Percentiles rank a stretch among this genome's conserved stretches.
phyloP scores from a whole-genome alignment of 2,797 vertebrate species.

The Typhlichthys eigenmanni region DNA sequence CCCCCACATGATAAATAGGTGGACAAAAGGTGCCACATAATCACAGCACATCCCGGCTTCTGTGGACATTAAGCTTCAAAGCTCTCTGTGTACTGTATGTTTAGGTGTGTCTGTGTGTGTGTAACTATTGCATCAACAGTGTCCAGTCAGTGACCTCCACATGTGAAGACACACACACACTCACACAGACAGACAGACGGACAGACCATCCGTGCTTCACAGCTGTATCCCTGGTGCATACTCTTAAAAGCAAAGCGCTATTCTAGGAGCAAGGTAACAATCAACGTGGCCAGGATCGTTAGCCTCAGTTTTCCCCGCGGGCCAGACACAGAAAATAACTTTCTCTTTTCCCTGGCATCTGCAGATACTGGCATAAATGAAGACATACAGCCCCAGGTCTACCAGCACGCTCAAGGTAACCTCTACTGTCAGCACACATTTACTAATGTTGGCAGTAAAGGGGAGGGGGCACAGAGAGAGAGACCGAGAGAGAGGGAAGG shows the following conservation, averaged over 20 bases:
- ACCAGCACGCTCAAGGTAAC: conserved; percentile 81
- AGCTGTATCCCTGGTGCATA: conserved; percentile 25
- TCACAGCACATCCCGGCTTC: conserved; percentile 47
- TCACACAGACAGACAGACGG: conserved; percentile 1
- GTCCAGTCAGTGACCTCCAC: conserved; percentile 23
- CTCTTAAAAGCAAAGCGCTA: conserved; percentile 66
- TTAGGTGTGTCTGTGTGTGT: not conserved
- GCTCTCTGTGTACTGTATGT: conserved; percentile 9
- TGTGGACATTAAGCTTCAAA: conserved; percentile 38
- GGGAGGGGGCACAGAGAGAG: conserved; percentile 37
- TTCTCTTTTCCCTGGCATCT: conserved; percentile 79
- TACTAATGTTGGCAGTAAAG: conserved; percentile 73
- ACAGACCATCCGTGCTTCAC: conserved; percentile 24
- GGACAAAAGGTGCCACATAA: conserved; percentile 50
- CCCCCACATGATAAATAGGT: conserved; percentile 58
- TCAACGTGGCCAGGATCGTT: conserved; percentile 81
- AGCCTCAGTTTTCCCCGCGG: conserved; percentile 74
- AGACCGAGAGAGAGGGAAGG: conserved; percentile 27
- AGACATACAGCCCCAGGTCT: conserved; percentile 83
- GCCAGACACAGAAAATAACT: conserved; percentile 82
- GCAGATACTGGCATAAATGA: conserved; percentile 83
- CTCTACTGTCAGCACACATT: conserved; percentile 83
- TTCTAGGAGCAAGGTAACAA: conserved; percentile 76
- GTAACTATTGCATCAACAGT: not conserved
- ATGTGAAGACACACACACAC: conserved; percentile 13